Base-by-base conservation (phyloP, 2,797 vertebrate genomes). In the Sebastes ruberrimus region DNA sequence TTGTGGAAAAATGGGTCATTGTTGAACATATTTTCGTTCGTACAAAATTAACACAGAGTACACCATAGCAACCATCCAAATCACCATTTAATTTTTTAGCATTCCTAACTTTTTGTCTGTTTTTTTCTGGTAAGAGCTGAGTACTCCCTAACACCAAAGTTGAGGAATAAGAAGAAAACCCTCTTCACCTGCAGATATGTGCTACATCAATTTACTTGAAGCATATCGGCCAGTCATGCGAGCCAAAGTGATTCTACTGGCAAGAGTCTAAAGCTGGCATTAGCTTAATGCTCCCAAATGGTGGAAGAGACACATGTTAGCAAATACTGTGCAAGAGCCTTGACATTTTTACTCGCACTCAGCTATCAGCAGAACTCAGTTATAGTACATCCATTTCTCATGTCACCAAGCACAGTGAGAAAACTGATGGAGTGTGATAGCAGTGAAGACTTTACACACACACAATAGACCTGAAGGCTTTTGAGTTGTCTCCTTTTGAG, bases 401-500 rank as follows among this genome's bases (percentile, higher is more conserved):
- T 67, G 76, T 88, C 72, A 70, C 42, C 49, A 20, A 49, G 46
- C 81, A n/a, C 60, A 68, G 49, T 35, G 66, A 74, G 63, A 46
- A 60, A 68, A 49, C 42, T 79, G 81, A 82, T 82, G 79, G 68
- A 63, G 83, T 76, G 72, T 70, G 85, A 85, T 66, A 23, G 78
- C 68, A 55, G 66, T 56, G 64, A 42, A 69, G 72, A 77, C 75
- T 82, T 84, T 64, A 60, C 70, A 57, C 64, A 30, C 10, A 30
- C 10, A 61, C 59, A 61, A 64, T 10, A 64, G 63, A 70, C 70
- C 71, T 82, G 67, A 76, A 71, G 75, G 82, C 78, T 84, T 61
- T 71, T 23, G 35, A 87, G 57, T 56, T 56, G 79, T 83, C 80
- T 89, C 22, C n/a, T 63, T 88, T 85, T 85, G 90, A 93, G 79